Evolutionary conservation across 2,113 vertebrate species (phyloP), one percentile per base, ranked within the genome.

Genomic region (Psittacara wagleri): DNA sequence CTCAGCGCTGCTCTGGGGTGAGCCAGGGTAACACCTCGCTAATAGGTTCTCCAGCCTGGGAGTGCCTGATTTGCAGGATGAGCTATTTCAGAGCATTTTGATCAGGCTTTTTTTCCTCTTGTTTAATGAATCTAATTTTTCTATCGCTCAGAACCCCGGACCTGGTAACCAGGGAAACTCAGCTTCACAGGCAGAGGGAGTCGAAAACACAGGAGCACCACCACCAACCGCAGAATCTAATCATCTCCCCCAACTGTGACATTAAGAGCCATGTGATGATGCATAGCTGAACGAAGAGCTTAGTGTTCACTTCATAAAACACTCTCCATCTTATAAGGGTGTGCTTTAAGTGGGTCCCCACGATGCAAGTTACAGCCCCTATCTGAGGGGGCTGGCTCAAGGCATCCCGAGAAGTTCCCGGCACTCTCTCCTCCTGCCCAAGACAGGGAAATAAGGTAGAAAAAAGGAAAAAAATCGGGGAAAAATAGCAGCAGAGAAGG

Each of bases 121-220:
- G 81, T 86, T 88, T 86, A 96, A 95, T 89, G 93, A 79, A 93
- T 95, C 94, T 96, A 93, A 88, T 96, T 96, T 94, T 82, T 93
- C 83, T 91, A 4, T 63, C 1, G 23, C 94, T 94, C 28, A 7
- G 86, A 91, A 77, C 82, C 83, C 90, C 17, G 31, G 95, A 80
- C 93, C 83, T n/a, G 73, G 96, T 96, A 97, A 97, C 96, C 96
- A 97, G 18, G 96, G 96, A 93, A 97, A 97, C 96, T 97, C 96
- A 15, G 75, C 84, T 94, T 75, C 78, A 22, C 69, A 84, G 66
- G 90, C 91, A 89, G 69, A 96, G 86, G 83, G 94, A 95, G 78
- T 70, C 2, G 4, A 43, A 67, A 89, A 89, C 33, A 33, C 90
- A 82, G 92, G 77, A 95, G n/a, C 92, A 93, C 41, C 37, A 64